Conservation (phyloP, 2,888 invertebrate genomes). For the Coelogynopora nodosa region DNA sequence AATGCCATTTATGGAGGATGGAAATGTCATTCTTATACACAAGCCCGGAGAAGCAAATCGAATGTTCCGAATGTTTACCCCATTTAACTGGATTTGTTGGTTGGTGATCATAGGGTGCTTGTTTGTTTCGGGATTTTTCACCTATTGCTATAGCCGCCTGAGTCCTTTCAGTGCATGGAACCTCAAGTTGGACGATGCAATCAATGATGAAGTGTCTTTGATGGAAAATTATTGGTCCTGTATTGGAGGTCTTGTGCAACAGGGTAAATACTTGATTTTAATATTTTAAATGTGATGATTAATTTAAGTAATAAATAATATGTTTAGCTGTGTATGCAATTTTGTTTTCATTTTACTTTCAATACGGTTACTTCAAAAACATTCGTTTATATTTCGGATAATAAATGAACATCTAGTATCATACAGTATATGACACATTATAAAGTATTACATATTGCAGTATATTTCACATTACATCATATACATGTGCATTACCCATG, state of each 20-base stretch:
- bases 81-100: slow-evolving; percentile 51
- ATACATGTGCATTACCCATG: no score
- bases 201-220: slow-evolving; percentile 37
- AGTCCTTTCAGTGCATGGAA: slow-evolving; percentile 47
- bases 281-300: background rate
- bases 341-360: no score
- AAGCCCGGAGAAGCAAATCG: slow-evolving; percentile 49
- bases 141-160: slow-evolving; percentile 49
- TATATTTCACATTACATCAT: no score
- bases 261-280: slow-evolving; percentile 49
- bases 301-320: no score
- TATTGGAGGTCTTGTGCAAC: slow-evolving; percentile 50
- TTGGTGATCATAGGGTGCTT: slow-evolving; percentile 49
- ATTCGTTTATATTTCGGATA: no score
- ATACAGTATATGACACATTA: no score
- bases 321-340: no score
- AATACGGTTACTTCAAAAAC: no score
- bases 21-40: slow-evolving; percentile 51
- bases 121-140: slow-evolving; percentile 48
- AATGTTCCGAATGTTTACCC: slow-evolving; percentile 49
- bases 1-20: slow-evolving; percentile 51
- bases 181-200: slow-evolving; percentile 22
- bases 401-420: no score
- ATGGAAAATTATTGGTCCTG: slow-evolving; percentile 50
- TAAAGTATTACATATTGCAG: no score